Evolutionary conservation across 1,140 invertebrate species (phyloP), one percentile per base, ranked within the genome.

Genomic region (Macrostomum lignano): DNA sequence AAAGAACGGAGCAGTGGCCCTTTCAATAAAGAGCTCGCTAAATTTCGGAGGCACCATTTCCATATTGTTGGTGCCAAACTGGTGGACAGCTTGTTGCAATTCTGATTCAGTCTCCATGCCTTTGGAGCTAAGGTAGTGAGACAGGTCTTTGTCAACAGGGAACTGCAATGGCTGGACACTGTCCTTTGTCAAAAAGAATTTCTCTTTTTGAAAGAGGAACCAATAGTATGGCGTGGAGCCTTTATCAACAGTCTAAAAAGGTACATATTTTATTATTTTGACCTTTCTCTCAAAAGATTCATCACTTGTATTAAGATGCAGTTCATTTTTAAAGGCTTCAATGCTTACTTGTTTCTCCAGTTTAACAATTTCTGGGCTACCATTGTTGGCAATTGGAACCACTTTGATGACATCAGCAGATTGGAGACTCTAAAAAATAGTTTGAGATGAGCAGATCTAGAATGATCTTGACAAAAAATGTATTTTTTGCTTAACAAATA

Each of bases 1-100:
- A 62, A 98, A 98, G 58, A 98, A 98, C 11, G 91, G 91, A 2
- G 88, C 86, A 10, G 84, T 93, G 1, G 88, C 88, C 45, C 88
- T 64, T 61, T 98, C 91, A 46, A 73, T 77, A 48, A 98, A 96
- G 3, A 98, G 59, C 58, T 94, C 81, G 59, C 71, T 67, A 51
- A 98, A 96, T 52, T 86, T 74, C 9, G 91, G 91, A 23, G 96
- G 73, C 36, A 79, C 71, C 70, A 78, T 75, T 38, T 70, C 68
- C 51, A 77, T 74, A 66, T 69, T 67, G 63, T 93, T 91, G 49
- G 70, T 72, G 7, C 78, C 78, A 69, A 73, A 93, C 44, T 70
- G 69, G 32, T 68, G 65, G 45, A 73, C 69, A 5, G 74, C 73
- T 37, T 62, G 48, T 35, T 61, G 53, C 17, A 88, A 52, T 34